Percentiles rank a stretch among this genome's conserved stretches.
Conservation (phyloP, 2,797 vertebrate genomes). For the Myripristis jacobus region DNA sequence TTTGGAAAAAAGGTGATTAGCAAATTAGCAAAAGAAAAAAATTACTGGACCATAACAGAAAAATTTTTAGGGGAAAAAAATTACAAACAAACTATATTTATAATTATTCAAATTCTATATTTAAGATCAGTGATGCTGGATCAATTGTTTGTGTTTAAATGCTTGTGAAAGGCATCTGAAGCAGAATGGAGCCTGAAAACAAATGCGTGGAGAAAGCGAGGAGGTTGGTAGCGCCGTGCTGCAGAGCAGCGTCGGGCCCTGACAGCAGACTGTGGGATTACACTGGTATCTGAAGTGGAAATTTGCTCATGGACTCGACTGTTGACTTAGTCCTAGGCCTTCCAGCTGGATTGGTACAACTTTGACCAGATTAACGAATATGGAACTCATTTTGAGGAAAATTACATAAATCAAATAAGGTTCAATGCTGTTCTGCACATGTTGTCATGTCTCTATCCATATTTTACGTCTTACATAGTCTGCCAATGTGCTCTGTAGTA, state of each 20-base stretch:
- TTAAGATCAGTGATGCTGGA: too few relatives aligned
- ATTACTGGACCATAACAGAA: too few relatives aligned
- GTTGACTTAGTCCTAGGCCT: slow-evolving; percentile 52
- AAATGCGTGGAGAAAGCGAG: background rate
- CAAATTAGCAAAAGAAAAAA: too few relatives aligned
- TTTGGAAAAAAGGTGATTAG: too few relatives aligned
- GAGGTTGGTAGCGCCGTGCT: background rate
- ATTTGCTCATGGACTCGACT: slow-evolving; percentile 37
- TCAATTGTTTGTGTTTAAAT: too few relatives aligned
- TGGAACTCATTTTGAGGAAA: slow-evolving; percentile 38
- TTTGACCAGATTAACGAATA: slow-evolving; percentile 53
- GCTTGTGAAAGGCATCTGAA: too few relatives aligned
- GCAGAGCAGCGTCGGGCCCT: slow-evolving; percentile 12
- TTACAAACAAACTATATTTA: too few relatives aligned
- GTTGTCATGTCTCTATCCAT: slow-evolving; percentile 27
- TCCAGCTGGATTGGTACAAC: slow-evolving; percentile 53
- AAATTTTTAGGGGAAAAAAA: too few relatives aligned
- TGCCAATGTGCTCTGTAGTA: background rate
- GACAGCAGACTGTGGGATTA: slow-evolving; percentile 55
- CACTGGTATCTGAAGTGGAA: slow-evolving; percentile 40
- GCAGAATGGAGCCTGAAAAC: background rate
- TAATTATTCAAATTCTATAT: too few relatives aligned
- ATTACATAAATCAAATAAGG: slow-evolving; percentile 37
- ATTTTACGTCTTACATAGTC: slow-evolving; percentile 8
- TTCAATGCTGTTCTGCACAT: slow-evolving; percentile 24